Evolutionary conservation across 2,113 vertebrate species (phyloP).

Genomic region (Engystomops pustulosus): DNA sequence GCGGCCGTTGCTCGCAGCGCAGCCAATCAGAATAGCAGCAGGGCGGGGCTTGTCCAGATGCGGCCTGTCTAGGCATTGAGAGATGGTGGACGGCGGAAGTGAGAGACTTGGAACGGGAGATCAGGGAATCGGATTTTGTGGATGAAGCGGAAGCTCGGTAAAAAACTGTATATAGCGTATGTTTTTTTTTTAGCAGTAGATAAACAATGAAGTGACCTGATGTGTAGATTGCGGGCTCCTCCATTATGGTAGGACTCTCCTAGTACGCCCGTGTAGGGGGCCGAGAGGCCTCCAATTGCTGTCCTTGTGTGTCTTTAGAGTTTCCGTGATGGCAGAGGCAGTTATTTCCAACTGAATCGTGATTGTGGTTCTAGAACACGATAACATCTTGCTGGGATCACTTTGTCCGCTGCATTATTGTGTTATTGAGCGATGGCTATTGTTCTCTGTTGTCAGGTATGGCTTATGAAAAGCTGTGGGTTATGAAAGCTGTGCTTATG

Average conservation of each 20-base stretch:
- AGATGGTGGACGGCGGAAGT: constrained; percentile 25
- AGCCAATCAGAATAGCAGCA: neutral
- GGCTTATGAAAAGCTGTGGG: too few species aligned
- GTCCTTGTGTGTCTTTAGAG: neutral
- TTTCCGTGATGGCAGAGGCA: neutral
- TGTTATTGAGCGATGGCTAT: neutral
- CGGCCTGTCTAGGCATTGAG: neutral
- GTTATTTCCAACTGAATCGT: neutral
- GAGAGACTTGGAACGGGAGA: constrained; percentile 1
- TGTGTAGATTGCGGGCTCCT: too few species aligned
- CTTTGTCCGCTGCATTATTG: neutral
- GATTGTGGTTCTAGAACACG: neutral
- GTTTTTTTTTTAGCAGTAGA: neutral
- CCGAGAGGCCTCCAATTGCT: neutral
- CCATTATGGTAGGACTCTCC: neutral
- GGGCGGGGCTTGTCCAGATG: neutral
- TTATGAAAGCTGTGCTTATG: too few species aligned
- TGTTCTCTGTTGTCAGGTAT: constrained; percentile 15
- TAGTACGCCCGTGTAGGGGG: neutral
- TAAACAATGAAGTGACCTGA: neutral
- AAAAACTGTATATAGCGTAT: neutral
- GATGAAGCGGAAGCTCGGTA: neutral
- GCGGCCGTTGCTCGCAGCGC: neutral
- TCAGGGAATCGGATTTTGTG: neutral
- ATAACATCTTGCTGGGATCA: too few species aligned